Evolutionary conservation across 2,797 vertebrate genomes (phyloP).

Genomic region (Gymnodraco acuticeps): DNA sequence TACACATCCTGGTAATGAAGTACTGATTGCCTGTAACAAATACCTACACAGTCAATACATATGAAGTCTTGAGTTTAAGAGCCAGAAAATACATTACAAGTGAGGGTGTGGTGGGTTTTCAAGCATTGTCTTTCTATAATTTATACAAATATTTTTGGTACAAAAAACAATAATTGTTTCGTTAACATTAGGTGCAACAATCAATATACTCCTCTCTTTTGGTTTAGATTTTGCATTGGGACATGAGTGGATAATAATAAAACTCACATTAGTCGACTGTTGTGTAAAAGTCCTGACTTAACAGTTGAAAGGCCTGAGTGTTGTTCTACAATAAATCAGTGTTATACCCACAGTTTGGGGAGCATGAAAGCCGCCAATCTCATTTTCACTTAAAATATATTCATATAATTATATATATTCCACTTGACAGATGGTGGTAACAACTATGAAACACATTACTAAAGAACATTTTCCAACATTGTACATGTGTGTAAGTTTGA

Average conservation of each 20-base stretch:
- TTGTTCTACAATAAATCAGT: neutral
- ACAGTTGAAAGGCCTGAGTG: neutral
- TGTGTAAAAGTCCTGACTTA: neutral
- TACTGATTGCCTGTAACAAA: neutral
- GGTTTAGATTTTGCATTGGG: conserved; percentile 5
- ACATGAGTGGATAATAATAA: conserved; percentile 21
- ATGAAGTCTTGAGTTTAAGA: neutral
- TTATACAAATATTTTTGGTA: neutral
- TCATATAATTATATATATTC: neutral
- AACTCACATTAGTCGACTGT: conserved; percentile 11
- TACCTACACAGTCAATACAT: neutral
- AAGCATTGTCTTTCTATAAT: neutral
- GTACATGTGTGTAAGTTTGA: neutral
- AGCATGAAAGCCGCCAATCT: neutral
- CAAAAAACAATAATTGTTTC: neutral
- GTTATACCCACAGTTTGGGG: neutral
- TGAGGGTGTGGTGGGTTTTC: neutral
- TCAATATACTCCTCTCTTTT: neutral
- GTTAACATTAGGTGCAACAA: neutral
- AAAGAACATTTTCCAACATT: neutral
- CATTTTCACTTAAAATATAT: neutral
- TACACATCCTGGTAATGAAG: too few relatives aligned
- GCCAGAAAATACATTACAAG: neutral
- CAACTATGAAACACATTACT: neutral
- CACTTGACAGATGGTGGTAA: neutral